Evolutionary conservation across 2,797 vertebrate genomes (phyloP).

Genomic region (Tachyglossus aculeatus): DNA sequence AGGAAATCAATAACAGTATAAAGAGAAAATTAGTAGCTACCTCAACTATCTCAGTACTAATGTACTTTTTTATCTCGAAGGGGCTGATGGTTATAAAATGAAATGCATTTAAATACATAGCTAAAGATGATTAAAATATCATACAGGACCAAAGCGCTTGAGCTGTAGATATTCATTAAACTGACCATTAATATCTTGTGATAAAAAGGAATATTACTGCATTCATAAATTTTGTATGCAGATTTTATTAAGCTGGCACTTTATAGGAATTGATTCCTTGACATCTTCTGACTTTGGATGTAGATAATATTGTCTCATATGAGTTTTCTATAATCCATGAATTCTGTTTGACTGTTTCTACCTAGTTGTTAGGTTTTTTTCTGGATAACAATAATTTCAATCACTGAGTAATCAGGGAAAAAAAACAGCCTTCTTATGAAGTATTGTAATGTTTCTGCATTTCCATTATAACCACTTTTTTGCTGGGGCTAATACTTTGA

Average conservation of each 20-base stretch:
- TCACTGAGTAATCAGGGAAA: slow-evolving; percentile 42
- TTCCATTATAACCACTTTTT: slow-evolving; percentile 39
- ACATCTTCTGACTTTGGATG: slow-evolving; percentile 75
- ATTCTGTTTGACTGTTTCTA: slow-evolving; percentile 72
- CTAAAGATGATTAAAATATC: slow-evolving; percentile 77
- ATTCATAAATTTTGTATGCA: slow-evolving; percentile 85
- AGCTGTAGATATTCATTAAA: slow-evolving; percentile 84
- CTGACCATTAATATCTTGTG: slow-evolving; percentile 83
- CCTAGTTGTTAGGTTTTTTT: slow-evolving; percentile 60
- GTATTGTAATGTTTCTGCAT: slow-evolving; percentile 40
- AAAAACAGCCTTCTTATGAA: slow-evolving; percentile 47
- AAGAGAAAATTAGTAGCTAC: slow-evolving; percentile 61
- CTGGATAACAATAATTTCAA: slow-evolving; percentile 46
- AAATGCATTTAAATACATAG: slow-evolving; percentile 71
- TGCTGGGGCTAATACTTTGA: background rate
- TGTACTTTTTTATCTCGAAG: slow-evolving; percentile 63
- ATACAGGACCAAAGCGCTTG: slow-evolving; percentile 71
- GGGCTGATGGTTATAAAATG: slow-evolving; percentile 71
- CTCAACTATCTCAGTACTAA: slow-evolving; percentile 51
- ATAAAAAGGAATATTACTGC: slow-evolving; percentile 81
- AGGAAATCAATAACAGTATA: slow-evolving; percentile 65
- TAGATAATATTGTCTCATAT: slow-evolving; percentile 79
- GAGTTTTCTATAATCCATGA: slow-evolving; percentile 69
- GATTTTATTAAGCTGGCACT: slow-evolving; percentile 82
- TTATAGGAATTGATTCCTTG: slow-evolving; percentile 81